These are phyloP conservation scores for Serilophus lunatus DNA, from an alignment of 2,113 vertebrate species.

Conservation along the genomic window DNA sequence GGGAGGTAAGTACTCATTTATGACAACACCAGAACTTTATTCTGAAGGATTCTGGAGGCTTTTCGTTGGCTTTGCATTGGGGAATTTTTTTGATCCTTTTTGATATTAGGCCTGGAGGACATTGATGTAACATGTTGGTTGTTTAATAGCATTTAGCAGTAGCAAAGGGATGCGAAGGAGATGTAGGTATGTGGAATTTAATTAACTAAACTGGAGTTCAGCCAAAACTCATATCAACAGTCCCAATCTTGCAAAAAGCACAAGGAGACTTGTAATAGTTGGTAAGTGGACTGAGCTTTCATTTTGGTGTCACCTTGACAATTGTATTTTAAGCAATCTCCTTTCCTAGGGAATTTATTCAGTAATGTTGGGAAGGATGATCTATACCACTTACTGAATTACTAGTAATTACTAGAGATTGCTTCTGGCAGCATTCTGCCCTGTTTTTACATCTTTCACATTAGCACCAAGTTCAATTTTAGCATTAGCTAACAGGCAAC, in stretches of 20 bases:
- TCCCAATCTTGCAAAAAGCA: background rate
- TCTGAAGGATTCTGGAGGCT: background rate
- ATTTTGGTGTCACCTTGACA: constrained; percentile 46
- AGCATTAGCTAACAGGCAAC: background rate
- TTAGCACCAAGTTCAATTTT: background rate
- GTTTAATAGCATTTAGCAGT: background rate
- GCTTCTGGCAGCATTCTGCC: background rate
- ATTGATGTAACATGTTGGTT: background rate
- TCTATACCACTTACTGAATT: background rate
- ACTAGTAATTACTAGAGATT: background rate
- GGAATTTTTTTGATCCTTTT: background rate
- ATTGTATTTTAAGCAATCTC: background rate
- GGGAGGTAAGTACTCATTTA: background rate
- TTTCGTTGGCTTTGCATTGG: background rate
- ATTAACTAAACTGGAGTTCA: constrained; percentile 16
- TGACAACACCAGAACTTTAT: background rate
- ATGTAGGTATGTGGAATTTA: constrained; percentile 7
- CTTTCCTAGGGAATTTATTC: background rate
- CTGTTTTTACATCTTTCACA: background rate
- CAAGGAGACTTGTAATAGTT: background rate
- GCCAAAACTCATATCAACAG: background rate
- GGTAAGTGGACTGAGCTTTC: background rate
- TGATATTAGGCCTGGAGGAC: background rate
- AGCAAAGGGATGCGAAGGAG: background rate
- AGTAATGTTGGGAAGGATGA: background rate